Base-by-base conservation (phyloP, 2,888 invertebrate species). In the Brenthis daphne region DNA sequence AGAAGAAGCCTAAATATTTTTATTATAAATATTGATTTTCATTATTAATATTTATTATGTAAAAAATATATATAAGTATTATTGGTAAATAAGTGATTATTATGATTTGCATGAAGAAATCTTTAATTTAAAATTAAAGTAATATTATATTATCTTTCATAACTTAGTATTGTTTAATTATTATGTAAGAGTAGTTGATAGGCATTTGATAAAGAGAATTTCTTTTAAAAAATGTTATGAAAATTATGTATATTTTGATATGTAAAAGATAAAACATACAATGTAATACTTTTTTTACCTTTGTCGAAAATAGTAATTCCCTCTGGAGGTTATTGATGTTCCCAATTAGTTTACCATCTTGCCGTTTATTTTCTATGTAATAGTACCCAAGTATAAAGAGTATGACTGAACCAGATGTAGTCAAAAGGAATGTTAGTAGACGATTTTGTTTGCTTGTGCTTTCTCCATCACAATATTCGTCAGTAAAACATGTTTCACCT, bases 371-470 rank as follows among this genome's bases (percentile, higher is more conserved):
- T 85, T 96, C 96, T 72, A 97, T 94, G 77, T 95, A 95, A 83
- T 96, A 96, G 86, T 96, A 96, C 29, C 96, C 96, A 70, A 97
- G 93, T 20, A 95, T 94, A 80, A 97, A 97, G 63, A 96, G 84
- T 8, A 97, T 88, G 0, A 96, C 94, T 0, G 96, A 95, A n/a
- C 94, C 86, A 3, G 96, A 95, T n/a, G 96, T 95, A 60, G 96
- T 94, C 14, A 93, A 80, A 48, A 96, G 87, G 82, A 94, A 95
- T 1, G 94, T 92, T 14, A 96, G 79, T 2, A 94, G 77, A 20
- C 94, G 88, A 73, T 93, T 93, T 68, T 80, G 85, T 24, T 85
- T 82, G 6, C 85, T 82, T 16, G 79, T 81, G 43, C 81, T 81
- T 74, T 83, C 84, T 16, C 89, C 89, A 71, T 93, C 92, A 73